Evolutionary conservation across 2,888 invertebrate genomes (phyloP), one percentile per base, ranked within the genome.

Genomic region (Clivina fossor): DNA sequence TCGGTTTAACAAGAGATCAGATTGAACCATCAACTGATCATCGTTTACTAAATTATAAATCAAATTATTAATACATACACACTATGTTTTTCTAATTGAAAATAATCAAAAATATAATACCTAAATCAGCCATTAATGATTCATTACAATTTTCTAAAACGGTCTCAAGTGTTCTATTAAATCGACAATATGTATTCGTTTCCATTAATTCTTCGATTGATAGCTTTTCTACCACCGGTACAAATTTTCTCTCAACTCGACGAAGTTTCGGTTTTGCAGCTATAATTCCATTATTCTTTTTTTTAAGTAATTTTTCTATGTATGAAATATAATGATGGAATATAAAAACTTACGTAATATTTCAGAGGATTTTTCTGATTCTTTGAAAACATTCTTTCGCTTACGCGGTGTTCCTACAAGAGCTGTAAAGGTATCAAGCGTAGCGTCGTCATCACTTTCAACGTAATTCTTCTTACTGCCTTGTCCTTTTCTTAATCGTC

Each of bases 131-230:
- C 58, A 86, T 85, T 54, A 88, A 84, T 37, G 90, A 78, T 68
- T 96, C 95, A 71, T 97, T 97, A 28, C 92, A 86, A 64, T 87
- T 85, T 69, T 96, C 95, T 70, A 98, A 87, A 60, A 97, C 91
- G 63, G 86, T 83, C 68, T 98, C 98, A 69, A 98, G 88, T 51
- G 91, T 84, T 66, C 86, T 85, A 71, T 90, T 93, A 74, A 99
- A 98, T 66, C 92, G 85, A 68, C 92, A 90, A 76, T 94, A 97
- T 9, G 95, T 95, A 71, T 95, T 95, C 18, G 94, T 94, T 68
- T 98, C 96, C 84, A 95, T 90, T 20, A 96, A 79, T 74, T 96
- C 95, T 71, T 94, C 95, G 57, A 88, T 84, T 55, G 88, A 86
- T 57, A 92, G 74, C 78, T 91, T 92, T 68, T 89, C 87, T 61